Percentiles rank a stretch among this genome's conserved stretches.
Conservation (phyloP, 2,888 invertebrate genomes). For the Diplolepis rosae region DNA sequence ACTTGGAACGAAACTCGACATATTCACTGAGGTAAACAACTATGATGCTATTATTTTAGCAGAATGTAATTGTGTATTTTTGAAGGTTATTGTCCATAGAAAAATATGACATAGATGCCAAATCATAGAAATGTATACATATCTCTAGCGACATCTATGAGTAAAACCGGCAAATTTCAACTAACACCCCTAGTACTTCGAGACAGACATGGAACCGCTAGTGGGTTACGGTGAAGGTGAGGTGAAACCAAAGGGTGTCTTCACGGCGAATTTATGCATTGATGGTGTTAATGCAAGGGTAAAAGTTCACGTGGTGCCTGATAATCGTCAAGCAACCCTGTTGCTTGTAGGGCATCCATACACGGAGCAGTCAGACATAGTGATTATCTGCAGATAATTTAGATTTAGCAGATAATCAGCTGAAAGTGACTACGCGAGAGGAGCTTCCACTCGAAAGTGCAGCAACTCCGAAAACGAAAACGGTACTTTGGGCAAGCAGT, state of each 20-base stretch:
- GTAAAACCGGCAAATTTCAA: too few species aligned
- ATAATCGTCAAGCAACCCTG: neutral
- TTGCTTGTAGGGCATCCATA: too few species aligned
- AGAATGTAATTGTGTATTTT: too few species aligned
- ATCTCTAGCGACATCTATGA: too few species aligned
- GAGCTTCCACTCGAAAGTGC: neutral
- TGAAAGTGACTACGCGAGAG: neutral
- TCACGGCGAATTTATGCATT: neutral
- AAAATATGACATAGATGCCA: too few species aligned
- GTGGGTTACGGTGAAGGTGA: neutral
- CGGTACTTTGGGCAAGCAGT: neutral
- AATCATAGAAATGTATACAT: too few species aligned
- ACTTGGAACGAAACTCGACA: too few species aligned
- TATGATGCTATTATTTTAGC: too few species aligned
- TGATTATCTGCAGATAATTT: neutral
- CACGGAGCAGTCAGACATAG: neutral
- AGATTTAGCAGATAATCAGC: neutral
- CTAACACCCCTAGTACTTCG: too few species aligned
- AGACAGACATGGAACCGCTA: neutral
- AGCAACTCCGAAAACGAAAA: neutral
- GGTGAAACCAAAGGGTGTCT: neutral
- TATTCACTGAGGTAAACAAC: too few species aligned
- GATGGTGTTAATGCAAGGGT: neutral
- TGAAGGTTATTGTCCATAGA: too few species aligned
- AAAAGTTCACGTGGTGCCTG: neutral